Conservation (phyloP, 2,113 vertebrate species). For the Numenius arquata region DNA sequence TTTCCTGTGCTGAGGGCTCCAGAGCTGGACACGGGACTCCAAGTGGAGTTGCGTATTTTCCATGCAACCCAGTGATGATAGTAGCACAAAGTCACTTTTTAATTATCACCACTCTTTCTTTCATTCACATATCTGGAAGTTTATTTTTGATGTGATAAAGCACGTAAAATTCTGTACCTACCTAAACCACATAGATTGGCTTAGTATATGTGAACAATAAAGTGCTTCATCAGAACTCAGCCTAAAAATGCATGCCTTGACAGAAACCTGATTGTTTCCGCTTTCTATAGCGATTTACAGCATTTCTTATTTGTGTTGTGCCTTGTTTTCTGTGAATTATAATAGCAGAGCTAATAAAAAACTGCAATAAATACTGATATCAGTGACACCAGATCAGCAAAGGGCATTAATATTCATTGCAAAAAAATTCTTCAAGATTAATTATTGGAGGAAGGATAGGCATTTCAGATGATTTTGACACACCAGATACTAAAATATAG, state of each 20-base stretch:
- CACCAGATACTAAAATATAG: slow-evolving; percentile 33
- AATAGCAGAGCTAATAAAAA: slow-evolving; percentile 24
- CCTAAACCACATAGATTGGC: rapidly evolving
- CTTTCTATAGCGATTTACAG: background rate
- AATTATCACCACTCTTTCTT: background rate
- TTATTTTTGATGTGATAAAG: background rate
- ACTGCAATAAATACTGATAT: slow-evolving; percentile 23
- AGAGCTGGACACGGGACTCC: rapidly evolving
- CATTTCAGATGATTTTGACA: slow-evolving; percentile 48
- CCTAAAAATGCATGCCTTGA: background rate
- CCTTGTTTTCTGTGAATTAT: slow-evolving; percentile 32
- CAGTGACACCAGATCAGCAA: slow-evolving; percentile 1
- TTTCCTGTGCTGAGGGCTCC: background rate
- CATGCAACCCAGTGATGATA: background rate
- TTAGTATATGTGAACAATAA: background rate
- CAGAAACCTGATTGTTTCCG: background rate
- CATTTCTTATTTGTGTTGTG: background rate
- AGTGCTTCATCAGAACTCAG: background rate
- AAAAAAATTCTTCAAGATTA: background rate
- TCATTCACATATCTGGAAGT: background rate
- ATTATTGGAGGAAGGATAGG: background rate
- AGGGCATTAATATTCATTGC: slow-evolving; percentile 34
- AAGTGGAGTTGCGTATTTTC: background rate
- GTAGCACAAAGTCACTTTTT: background rate
- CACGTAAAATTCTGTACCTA: background rate